These are phyloP conservation scores for Platynereis dumerilii DNA, from an alignment of 2,888 invertebrate species.

Conservation along the genomic window DNA sequence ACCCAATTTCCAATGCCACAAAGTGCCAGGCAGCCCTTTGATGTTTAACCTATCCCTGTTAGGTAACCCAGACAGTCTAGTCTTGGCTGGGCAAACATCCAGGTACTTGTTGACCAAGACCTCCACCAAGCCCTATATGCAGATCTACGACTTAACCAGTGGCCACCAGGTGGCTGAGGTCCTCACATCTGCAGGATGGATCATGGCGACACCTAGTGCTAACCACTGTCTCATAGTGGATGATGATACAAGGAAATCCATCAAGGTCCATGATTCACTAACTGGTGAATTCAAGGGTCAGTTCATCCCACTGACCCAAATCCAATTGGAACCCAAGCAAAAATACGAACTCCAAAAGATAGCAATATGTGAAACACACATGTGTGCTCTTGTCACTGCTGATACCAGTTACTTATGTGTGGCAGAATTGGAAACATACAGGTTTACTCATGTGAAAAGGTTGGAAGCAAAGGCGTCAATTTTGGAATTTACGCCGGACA, in stretches of 20 bases:
- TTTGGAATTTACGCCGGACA: constrained; percentile 54
- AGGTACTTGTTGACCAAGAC: constrained; percentile 49
- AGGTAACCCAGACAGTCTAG: constrained; percentile 39
- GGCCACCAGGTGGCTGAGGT: constrained; percentile 48
- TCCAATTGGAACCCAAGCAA: constrained; percentile 49
- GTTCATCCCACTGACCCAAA: constrained; percentile 57
- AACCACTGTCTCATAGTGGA: constrained; percentile 53
- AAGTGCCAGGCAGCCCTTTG: constrained; percentile 57
- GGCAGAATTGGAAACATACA: constrained; percentile 47
- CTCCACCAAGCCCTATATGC: constrained; percentile 43
- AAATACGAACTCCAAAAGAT: constrained; percentile 50
- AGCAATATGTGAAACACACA: constrained; percentile 47
- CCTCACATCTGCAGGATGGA: constrained; percentile 53
- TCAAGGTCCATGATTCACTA: constrained; percentile 55
- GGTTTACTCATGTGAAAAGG: constrained; percentile 39
- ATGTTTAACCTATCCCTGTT: constrained; percentile 47
- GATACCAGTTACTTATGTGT: constrained; percentile 57
- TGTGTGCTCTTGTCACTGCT: constrained; percentile 53
- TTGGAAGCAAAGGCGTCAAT: constrained; percentile 51
- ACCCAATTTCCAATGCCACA: constrained; percentile 57
- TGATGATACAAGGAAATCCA: constrained; percentile 52
- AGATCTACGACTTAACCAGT: constrained; percentile 49
- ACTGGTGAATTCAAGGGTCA: constrained; percentile 56
- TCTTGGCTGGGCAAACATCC: constrained; percentile 41
- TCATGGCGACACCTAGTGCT: constrained; percentile 53